Conservation (phyloP, 2,888 invertebrate species). For the Drosophila helvetica region DNA sequence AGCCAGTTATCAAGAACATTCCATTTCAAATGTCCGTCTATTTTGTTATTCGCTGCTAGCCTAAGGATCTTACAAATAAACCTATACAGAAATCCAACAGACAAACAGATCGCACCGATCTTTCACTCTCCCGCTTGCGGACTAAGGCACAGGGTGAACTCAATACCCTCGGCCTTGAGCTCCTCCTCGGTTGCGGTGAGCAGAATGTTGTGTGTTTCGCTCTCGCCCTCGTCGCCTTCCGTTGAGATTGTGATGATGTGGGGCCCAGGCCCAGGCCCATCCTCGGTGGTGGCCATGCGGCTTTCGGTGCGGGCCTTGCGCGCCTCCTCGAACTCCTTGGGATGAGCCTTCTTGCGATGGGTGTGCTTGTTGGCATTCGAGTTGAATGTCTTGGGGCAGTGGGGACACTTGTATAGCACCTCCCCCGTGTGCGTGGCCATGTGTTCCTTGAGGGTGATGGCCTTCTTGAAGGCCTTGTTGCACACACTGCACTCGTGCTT, state of each 20-base stretch:
- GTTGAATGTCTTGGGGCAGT: constrained; percentile 83
- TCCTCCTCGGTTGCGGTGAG: constrained; percentile 48
- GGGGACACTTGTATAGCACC: constrained; percentile 82
- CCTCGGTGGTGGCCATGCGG: constrained; percentile 47
- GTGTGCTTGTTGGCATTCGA: constrained; percentile 84
- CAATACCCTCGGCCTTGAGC: constrained; percentile 58
- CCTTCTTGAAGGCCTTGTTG: constrained; percentile 82
- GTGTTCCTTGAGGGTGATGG: constrained; percentile 82
- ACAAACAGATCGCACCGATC: constrained; percentile 17
- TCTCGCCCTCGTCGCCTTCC: constrained; percentile 38
- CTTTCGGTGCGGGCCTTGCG: constrained; percentile 67
- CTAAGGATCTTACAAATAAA: constrained; percentile 46
- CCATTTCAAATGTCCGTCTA: constrained; percentile 30
- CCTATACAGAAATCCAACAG: constrained; percentile 7
- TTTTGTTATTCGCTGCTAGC: constrained; percentile 48
- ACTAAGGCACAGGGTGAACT: constrained; percentile 64
- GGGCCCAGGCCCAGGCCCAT: constrained; percentile 2
- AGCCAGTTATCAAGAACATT: constrained; percentile 17
- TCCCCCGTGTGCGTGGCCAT: constrained; percentile 83
- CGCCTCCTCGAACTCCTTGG: constrained; percentile 80
- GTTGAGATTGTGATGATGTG: constrained; percentile 61
- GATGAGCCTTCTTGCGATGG: constrained; percentile 83
- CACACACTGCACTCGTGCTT: constrained; percentile 82
- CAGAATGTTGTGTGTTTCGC: constrained; percentile 57
- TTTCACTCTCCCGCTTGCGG: constrained; percentile 44